Conservation (phyloP, 2,797 vertebrate genomes). For the Sebastes iracundus region DNA sequence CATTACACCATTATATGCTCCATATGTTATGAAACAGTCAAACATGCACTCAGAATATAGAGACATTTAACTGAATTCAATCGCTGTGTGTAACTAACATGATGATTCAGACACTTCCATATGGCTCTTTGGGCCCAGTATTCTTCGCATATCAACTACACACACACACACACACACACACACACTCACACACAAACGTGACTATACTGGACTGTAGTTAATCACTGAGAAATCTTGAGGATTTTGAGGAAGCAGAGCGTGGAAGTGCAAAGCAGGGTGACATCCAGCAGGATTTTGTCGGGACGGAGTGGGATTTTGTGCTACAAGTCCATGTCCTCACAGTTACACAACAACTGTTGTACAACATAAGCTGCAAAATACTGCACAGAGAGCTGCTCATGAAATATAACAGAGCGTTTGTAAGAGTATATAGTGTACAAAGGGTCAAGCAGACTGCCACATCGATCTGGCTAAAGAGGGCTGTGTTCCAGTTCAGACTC, state of each 20-base stretch:
- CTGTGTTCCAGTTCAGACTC: not conserved
- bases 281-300: conserved; percentile 36
- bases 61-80: not conserved
- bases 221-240: conserved; percentile 10
- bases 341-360: not conserved
- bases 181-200: not conserved
- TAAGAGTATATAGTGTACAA: not conserved
- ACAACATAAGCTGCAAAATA: not conserved
- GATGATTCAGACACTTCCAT: not conserved
- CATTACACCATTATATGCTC: conserved; percentile 24
- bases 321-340: not conserved
- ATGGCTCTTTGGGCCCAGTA: not conserved
- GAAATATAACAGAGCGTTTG: not conserved
- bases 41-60: not conserved
- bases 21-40: conserved; percentile 19
- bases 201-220: not conserved
- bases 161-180: not conserved
- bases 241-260: not conserved
- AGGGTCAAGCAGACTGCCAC: not conserved
- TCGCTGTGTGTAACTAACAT: not conserved
- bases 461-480: not conserved
- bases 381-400: not conserved
- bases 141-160: not conserved
- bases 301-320: conserved; percentile 31
- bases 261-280: conserved; percentile 13